These are phyloP conservation scores for Hyla sarda DNA, from an alignment of 2,113 vertebrate species.

Conservation along the genomic window DNA sequence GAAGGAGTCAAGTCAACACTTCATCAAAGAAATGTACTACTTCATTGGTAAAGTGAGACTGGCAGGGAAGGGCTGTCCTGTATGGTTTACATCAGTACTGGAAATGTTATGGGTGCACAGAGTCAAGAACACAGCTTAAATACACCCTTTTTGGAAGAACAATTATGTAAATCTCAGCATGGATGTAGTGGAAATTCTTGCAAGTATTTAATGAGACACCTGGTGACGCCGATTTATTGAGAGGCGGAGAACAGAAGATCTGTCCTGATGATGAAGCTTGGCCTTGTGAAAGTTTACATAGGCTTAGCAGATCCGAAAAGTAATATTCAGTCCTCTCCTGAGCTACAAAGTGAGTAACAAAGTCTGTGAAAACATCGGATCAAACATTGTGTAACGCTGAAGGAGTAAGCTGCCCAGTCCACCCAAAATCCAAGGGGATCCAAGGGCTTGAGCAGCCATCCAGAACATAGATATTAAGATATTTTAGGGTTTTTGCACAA, in stretches of 20 bases:
- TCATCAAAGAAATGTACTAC: slow-evolving; percentile 10
- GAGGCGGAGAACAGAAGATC: neutral
- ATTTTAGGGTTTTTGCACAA: too few species aligned
- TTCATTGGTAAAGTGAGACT: slow-evolving; percentile 1
- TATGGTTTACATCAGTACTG: slow-evolving; percentile 41
- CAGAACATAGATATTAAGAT: too few species aligned
- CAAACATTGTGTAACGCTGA: neutral
- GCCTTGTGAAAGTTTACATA: slow-evolving; percentile 4
- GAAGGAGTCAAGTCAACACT: slow-evolving; percentile 2
- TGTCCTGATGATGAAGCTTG: slow-evolving; percentile 1
- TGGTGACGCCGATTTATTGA: neutral
- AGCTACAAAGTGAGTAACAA: neutral
- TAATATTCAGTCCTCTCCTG: neutral
- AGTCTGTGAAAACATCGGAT: neutral
- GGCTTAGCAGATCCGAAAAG: neutral
- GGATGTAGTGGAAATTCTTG: neutral
- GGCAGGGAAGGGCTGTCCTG: neutral
- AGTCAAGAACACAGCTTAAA: neutral
- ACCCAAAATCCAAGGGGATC: neutral
- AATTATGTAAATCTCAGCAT: slow-evolving; percentile 12
- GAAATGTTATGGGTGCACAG: slow-evolving; percentile 1
- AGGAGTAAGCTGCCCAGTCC: neutral
- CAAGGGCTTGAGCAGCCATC: neutral
- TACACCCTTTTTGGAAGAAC: slow-evolving; percentile 32
- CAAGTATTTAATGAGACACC: slow-evolving; percentile 29